Evolutionary conservation across 2,113 vertebrate genomes (phyloP), one percentile per base, ranked within the genome.

Genomic region (Catagonus wagneri): DNA sequence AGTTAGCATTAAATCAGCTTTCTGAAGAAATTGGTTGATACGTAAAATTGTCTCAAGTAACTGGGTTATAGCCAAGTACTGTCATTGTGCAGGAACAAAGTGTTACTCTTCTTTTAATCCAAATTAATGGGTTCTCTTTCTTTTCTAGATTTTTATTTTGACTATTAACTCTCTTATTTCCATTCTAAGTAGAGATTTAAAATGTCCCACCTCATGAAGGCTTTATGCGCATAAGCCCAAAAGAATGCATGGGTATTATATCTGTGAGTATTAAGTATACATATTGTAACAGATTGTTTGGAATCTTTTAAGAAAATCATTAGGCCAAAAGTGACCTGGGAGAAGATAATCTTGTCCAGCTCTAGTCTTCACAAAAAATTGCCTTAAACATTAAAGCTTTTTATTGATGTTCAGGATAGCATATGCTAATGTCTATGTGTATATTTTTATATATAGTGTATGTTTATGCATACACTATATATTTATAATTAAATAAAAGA

Each of bases 131-230:
- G 7, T 54, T 86, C 0, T 80, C 36, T 69, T 94, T 92, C 32
- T 94, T 93, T 13, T 66, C n/a, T 60, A 76, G 20, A 63, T 58
- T 76, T 96, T 92, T 80, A 66, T 94, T 92, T 96, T 91, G 50
- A 7, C 60, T 83, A 15, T 12, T 81, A 9, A 78, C 50, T 76
- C 10, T 68, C 23, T 85, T 56, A 93, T 54, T 89, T 95, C 13
- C 27, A 63, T 94, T 79, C 78, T 89, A 61, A 88, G 50, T 81
- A 56, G 72, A 84, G 39, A 75, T 92, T 90, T 90, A 60, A 95
- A 95, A 84, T 91, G 56, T 56, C 32, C 16, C 90, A n/a, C 15
- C 25, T 90, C 8, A 23, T 86, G 36, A 61, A 56, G 17, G 13
- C 50, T 84, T 83, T 88, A 66, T 83, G 56, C 83, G 4, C n/a